Evolutionary conservation across 2,113 vertebrate genomes (phyloP).

Genomic region (Misgurnus anguillicaudatus): DNA sequence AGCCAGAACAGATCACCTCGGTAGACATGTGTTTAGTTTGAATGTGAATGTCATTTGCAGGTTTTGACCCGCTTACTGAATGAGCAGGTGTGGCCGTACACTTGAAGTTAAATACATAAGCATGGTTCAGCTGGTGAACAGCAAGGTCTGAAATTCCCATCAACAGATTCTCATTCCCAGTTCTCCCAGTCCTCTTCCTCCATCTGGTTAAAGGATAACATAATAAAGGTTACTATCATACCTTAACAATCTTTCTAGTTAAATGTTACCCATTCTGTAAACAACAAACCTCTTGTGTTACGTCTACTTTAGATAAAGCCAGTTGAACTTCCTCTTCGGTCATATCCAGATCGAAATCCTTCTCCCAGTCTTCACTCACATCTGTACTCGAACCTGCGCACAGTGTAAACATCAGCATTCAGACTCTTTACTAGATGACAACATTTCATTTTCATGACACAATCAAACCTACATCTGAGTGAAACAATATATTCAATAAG

Average conservation of each 20-base stretch:
- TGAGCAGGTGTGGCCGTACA: constrained; percentile 70
- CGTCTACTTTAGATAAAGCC: constrained; percentile 87
- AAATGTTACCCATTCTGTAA: background rate
- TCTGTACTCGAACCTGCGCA: constrained; percentile 92
- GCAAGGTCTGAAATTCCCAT: constrained; percentile 55
- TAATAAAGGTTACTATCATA: background rate
- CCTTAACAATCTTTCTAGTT: background rate
- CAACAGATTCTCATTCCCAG: constrained; percentile 83
- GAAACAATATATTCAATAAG: too few relatives aligned
- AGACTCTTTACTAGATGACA: background rate
- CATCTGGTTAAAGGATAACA: constrained; percentile 74
- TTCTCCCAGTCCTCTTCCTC: constrained; percentile 97
- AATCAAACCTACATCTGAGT: too few relatives aligned
- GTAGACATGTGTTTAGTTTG: constrained; percentile 10
- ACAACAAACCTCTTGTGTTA: constrained; percentile 82
- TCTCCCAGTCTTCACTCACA: constrained; percentile 98
- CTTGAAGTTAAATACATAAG: constrained; percentile 71
- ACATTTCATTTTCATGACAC: background rate
- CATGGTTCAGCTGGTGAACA: constrained; percentile 63
- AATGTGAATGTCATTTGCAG: constrained; percentile 19
- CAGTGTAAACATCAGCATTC: background rate
- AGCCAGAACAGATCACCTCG: constrained; percentile 9
- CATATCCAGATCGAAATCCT: constrained; percentile 99
- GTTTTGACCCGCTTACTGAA: constrained; percentile 47
- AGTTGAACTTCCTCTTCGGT: constrained; percentile 96